A percentile compares a stretch with the other conserved stretches of the same genome.
Conservation (phyloP, 1,140 invertebrate genomes). For the Callitettix versicolor region DNA sequence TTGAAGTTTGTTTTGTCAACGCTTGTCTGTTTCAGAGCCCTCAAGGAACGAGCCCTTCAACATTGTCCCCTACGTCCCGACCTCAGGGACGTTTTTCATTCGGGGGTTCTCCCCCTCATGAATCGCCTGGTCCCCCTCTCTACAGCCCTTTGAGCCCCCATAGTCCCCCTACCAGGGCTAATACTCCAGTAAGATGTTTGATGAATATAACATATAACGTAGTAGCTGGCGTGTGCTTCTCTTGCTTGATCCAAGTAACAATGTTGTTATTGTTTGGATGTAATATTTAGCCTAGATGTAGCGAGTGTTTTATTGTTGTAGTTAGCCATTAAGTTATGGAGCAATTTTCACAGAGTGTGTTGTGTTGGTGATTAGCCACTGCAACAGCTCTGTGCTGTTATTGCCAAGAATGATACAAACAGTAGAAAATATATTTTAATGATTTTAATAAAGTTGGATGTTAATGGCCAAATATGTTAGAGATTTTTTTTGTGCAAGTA, state of each 20-base stretch:
- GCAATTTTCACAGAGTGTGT: not conserved
- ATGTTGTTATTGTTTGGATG: not conserved
- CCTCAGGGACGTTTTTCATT: constrained; percentile 35
- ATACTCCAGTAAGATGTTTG: constrained; percentile 12
- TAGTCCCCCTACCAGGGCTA: constrained; percentile 6
- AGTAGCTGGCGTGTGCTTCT: not conserved
- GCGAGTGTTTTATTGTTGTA: too few species aligned
- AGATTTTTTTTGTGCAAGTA: too few species aligned
- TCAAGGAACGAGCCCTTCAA: constrained; percentile 54
- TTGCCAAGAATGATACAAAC: too few species aligned
- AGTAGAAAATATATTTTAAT: too few species aligned
- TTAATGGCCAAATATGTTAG: too few species aligned
- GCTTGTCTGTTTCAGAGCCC: constrained; percentile 47
- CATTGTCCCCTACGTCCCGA: constrained; percentile 55
- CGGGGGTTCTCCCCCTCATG: constrained; percentile 41
- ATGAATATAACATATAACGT: not conserved
- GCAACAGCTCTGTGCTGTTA: not conserved
- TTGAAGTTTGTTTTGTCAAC: not conserved
- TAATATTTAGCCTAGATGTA: too few species aligned
- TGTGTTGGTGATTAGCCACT: not conserved
- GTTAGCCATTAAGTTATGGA: too few species aligned
- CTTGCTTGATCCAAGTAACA: not conserved
- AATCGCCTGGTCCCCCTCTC: constrained; percentile 32
- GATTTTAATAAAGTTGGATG: too few species aligned
- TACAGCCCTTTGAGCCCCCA: constrained; percentile 21